Conservation (phyloP, 2,888 invertebrate species). For the Microctonus brassicae region DNA sequence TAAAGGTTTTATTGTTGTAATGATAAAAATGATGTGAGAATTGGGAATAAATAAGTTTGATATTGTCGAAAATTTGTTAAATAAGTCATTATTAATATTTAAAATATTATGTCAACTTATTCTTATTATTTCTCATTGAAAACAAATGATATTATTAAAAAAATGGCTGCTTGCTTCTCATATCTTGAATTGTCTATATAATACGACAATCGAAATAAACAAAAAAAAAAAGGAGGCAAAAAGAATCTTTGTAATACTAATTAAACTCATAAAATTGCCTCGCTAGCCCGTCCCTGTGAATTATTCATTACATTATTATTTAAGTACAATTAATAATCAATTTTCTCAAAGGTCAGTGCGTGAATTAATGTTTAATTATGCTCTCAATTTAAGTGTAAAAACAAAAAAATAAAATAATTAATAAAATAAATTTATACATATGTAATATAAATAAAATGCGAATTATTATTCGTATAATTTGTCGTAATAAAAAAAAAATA, state of each 20-base stretch:
- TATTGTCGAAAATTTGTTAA: conserved; percentile 46
- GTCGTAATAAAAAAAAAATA: conserved; percentile 1
- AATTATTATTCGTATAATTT: neutral
- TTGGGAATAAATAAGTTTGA: neutral
- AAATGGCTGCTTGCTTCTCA: neutral
- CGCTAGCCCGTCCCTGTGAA: conserved; percentile 11
- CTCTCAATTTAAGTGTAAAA: neutral
- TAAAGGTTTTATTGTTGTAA: no score
- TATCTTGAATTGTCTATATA: neutral
- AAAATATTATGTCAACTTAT: conserved; percentile 7
- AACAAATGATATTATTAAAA: neutral
- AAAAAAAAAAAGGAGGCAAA: neutral
- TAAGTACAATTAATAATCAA: neutral
- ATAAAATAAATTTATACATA: conserved; percentile 14
- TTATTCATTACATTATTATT: neutral
- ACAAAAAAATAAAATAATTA: neutral
- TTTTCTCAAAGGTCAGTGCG: conserved; percentile 10
- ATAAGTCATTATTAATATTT: conserved; percentile 38
- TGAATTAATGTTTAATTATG: conserved; percentile 1
- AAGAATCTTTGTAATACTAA: neutral
- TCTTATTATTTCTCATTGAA: neutral
- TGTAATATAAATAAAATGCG: conserved; percentile 9
- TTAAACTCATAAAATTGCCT: neutral
- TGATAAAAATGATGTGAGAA: neutral
- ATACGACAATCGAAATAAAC: neutral